Evolutionary conservation across 2,888 invertebrate genomes (phyloP).

Genomic region (Poecilus cupreus): DNA sequence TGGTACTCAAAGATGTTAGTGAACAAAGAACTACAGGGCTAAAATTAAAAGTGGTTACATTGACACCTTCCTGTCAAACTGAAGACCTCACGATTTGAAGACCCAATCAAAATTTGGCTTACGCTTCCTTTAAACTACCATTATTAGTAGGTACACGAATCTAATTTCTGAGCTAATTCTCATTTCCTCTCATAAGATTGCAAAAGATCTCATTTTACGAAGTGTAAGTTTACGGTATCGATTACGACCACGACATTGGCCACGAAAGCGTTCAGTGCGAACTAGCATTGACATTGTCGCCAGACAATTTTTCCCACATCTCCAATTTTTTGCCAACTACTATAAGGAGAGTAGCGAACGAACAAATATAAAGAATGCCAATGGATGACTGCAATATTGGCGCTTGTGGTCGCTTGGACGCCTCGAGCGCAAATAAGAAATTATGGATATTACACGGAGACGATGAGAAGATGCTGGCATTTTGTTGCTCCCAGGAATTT

Average conservation of each 20-base stretch:
- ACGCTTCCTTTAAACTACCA: too few species aligned
- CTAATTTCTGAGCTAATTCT: too few species aligned
- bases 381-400: not conserved
- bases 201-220: too few species aligned
- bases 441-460: constrained; percentile 19
- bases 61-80: too few species aligned
- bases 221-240: too few species aligned
- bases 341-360: not conserved
- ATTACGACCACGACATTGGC: not conserved
- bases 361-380: not conserved
- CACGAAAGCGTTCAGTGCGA: not conserved
- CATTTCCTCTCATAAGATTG: too few species aligned
- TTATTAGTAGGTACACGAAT: too few species aligned
- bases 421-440: constrained; percentile 3
- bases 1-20: too few species aligned
- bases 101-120: too few species aligned
- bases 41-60: too few species aligned
- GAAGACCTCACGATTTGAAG: too few species aligned
- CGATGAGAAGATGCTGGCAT: not conserved
- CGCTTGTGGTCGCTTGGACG: not conserved
- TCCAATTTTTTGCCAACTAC: not conserved
- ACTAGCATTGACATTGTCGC: not conserved
- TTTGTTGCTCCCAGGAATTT: not conserved
- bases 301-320: not conserved
- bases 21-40: too few species aligned